Evolutionary conservation across 2,113 vertebrate species (phyloP).

Genomic region (Protobothrops mucrosquamatus): DNA sequence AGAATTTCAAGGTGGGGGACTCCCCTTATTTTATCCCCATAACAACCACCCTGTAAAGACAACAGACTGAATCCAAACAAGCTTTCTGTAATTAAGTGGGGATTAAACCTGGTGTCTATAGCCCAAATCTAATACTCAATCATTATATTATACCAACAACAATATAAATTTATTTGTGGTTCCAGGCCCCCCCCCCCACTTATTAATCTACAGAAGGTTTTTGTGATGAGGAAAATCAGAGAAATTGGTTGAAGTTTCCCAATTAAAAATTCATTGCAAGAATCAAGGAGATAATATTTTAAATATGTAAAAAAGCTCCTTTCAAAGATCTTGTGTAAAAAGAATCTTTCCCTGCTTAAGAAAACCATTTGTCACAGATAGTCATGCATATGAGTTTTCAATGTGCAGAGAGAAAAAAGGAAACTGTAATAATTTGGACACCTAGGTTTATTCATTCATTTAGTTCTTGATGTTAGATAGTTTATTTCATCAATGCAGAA

Average conservation of each 20-base stretch:
- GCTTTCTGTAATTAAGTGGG: background rate
- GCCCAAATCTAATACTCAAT: background rate
- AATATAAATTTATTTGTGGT: background rate
- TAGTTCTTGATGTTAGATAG: background rate
- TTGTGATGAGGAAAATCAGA: background rate
- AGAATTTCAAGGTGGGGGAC: background rate
- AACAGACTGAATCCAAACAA: background rate
- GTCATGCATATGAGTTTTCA: background rate
- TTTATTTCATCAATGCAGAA: background rate
- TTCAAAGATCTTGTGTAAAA: background rate
- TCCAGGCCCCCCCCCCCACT: too few species aligned
- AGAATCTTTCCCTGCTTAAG: background rate
- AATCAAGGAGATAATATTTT: background rate
- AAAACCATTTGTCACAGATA: background rate
- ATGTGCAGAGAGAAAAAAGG: background rate
- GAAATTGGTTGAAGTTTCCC: background rate
- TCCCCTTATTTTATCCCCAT: background rate
- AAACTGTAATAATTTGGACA: background rate
- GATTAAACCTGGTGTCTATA: background rate
- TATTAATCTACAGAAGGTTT: background rate
- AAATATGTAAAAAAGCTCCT: background rate
- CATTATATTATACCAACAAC: background rate
- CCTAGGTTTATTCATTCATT: background rate
- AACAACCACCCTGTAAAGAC: background rate
- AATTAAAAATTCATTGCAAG: background rate